phyloP scores from a whole-genome alignment of 2,113 vertebrate genomes.

The Zosterops japonicus region DNA sequence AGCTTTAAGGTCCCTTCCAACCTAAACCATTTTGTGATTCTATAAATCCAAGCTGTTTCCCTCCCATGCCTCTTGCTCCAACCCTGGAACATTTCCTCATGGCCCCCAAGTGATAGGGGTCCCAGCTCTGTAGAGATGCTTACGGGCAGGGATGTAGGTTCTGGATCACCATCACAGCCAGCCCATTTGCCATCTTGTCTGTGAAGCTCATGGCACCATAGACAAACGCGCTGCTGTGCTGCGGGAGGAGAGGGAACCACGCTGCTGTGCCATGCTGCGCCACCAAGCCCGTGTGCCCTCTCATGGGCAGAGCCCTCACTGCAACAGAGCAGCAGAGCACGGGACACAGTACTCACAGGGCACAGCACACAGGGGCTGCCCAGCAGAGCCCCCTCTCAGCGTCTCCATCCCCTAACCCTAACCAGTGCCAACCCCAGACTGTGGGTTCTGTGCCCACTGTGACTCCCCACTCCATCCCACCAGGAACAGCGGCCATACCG shows the following conservation, averaged over 20 bases:
- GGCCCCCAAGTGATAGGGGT: fast-evolving
- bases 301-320: slow-evolving; percentile 17
- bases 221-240: slow-evolving; percentile 93
- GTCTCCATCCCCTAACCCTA: fast-evolving
- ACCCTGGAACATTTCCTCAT: background rate
- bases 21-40: background rate
- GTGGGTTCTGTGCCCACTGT: fast-evolving
- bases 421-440: background rate
- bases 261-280: background rate
- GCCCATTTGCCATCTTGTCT: slow-evolving; percentile 91
- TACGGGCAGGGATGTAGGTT: slow-evolving; percentile 88
- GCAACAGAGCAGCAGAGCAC: background rate
- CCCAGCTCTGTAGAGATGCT: slow-evolving; percentile 41
- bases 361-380: background rate
- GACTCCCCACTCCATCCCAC: fast-evolving
- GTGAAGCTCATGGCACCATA: slow-evolving; percentile 97
- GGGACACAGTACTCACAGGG: background rate
- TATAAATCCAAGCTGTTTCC: background rate
- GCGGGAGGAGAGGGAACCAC: background rate
- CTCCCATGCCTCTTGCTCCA: fast-evolving
- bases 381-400: background rate
- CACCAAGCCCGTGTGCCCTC: background rate
- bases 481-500: slow-evolving; percentile 57
- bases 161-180: slow-evolving; percentile 90
- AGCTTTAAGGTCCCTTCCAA: background rate